A percentile compares a stretch with the other conserved stretches of the same genome.
Conservation (phyloP, 2,113 vertebrate species). For the Notarius quadriscutis region DNA sequence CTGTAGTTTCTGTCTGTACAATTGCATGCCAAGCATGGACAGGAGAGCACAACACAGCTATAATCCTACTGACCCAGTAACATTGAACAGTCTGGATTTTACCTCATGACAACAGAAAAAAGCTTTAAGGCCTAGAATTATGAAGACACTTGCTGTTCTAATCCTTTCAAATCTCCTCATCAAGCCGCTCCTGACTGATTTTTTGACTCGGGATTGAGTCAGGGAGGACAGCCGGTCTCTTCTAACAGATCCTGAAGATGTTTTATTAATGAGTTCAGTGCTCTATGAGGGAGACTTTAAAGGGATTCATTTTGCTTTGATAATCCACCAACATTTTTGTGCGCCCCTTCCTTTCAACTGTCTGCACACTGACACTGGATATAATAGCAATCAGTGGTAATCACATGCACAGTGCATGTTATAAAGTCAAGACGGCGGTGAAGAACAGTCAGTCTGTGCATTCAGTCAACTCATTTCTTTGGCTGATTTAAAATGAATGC, state of each 20-base stretch:
- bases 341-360: neutral
- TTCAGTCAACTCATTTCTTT: neutral
- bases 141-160: conserved; percentile 37
- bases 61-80: neutral
- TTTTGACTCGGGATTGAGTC: conserved; percentile 50
- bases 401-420: neutral
- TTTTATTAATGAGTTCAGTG: conserved; percentile 57
- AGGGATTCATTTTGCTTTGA: conserved; percentile 44
- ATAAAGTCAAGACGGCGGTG: neutral
- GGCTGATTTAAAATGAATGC: neutral
- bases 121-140: conserved; percentile 10
- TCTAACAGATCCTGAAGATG: conserved; percentile 44
- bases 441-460: neutral
- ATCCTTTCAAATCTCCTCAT: conserved; percentile 36
- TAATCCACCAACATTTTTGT: conserved; percentile 35
- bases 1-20: neutral
- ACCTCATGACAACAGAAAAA: conserved; percentile 4
- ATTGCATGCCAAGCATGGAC: neutral
- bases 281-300: conserved; percentile 40
- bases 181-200: conserved; percentile 25
- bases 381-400: conserved; percentile 2
- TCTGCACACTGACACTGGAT: neutral
- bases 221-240: conserved; percentile 45
- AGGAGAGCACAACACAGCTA: neutral
- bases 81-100: neutral